Evolutionary conservation across 1,140 invertebrate species (phyloP).

Genomic region (Rhysida immarginata): DNA sequence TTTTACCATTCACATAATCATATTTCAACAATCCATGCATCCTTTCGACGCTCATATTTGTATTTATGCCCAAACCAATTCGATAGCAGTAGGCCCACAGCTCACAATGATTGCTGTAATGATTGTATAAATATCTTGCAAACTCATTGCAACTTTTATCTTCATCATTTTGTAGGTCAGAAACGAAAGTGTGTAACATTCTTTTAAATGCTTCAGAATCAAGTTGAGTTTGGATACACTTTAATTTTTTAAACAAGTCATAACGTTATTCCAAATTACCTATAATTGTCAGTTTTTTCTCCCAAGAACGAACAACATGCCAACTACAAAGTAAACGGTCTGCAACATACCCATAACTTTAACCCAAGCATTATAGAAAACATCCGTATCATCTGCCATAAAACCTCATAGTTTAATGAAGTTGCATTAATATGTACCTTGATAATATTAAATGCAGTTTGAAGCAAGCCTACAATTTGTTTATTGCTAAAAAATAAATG

Average conservation of each 20-base stretch:
- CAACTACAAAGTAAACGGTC: neutral
- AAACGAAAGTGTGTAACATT: neutral
- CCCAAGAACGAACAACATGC: neutral
- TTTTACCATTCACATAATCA: neutral
- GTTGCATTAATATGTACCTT: neutral
- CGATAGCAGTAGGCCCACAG: neutral
- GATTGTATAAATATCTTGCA: neutral
- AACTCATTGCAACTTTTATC: neutral
- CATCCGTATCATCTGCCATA: neutral
- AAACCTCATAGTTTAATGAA: neutral
- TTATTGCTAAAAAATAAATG: neutral
- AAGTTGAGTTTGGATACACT: neutral
- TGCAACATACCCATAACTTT: neutral
- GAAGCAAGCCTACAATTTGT: neutral
- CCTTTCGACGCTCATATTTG: neutral
- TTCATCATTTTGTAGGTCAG: neutral
- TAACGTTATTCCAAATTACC: neutral
- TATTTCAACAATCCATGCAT: neutral
- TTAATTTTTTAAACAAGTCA: neutral
- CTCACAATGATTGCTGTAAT: neutral
- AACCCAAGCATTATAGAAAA: neutral
- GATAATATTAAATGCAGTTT: neutral
- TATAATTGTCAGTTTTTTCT: neutral
- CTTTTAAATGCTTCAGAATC: neutral
- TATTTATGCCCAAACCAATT: neutral